These are phyloP conservation scores for Phengaris alcon DNA, from an alignment of 2,888 invertebrate species.

Conservation along the genomic window DNA sequence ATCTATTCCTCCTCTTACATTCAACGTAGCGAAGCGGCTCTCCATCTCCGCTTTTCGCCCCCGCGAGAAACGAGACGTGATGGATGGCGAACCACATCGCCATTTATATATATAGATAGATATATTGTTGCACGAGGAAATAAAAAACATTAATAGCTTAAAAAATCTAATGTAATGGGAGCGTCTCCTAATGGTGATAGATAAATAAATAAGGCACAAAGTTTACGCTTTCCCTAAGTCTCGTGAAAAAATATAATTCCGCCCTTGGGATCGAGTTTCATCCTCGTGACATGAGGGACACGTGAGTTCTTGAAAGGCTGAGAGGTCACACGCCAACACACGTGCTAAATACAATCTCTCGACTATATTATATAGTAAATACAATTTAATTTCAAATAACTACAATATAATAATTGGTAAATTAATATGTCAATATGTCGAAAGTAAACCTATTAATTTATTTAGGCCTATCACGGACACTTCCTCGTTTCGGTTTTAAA, in stretches of 20 bases:
- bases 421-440: background rate
- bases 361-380: no score
- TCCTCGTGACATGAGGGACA: background rate
- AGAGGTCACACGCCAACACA: background rate
- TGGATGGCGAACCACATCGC: no score
- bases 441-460: background rate
- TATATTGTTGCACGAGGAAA: no score
- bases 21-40: no score
- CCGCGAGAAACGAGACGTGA: no score
- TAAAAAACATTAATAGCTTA: no score
- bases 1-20: no score
- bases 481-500: background rate
- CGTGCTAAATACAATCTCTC: background rate
- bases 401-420: no score
- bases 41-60: no score
- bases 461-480: background rate
- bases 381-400: no score
- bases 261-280: background rate
- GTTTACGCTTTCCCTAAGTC: background rate
- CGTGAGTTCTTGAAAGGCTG: background rate
- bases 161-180: background rate
- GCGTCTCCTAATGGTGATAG: background rate
- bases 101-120: no score
- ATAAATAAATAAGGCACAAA: background rate
- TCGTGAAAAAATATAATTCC: slow-evolving; percentile 7